Percentiles rank a stretch among this genome's conserved stretches.
phyloP scores from a whole-genome alignment of 1,140 invertebrate species.

The Brachionus manjavacas region DNA sequence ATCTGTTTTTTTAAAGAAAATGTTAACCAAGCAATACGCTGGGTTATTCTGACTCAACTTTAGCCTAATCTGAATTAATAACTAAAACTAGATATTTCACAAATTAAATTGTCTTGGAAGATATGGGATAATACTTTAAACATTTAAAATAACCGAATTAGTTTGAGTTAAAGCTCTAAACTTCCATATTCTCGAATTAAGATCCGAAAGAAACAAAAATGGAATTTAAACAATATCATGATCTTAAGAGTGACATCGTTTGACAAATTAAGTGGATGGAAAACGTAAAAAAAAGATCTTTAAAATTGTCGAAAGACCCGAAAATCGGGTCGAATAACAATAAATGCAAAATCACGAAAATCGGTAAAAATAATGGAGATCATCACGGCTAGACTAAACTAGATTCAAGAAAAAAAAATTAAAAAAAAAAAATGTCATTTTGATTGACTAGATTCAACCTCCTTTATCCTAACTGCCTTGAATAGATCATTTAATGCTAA shows the following conservation, averaged over 20 bases:
- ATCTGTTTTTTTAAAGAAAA: neutral
- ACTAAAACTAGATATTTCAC: neutral
- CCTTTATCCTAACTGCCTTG: slow-evolving; percentile 3
- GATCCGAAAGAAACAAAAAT: neutral
- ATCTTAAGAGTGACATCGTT: neutral
- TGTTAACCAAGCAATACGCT: neutral
- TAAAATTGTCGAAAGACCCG: neutral
- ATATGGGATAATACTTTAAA: slow-evolving; percentile 7
- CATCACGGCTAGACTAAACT: slow-evolving; percentile 1
- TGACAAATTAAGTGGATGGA: neutral
- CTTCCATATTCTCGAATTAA: neutral
- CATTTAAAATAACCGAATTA: neutral
- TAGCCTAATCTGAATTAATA: neutral
- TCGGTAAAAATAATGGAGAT: slow-evolving; percentile 10
- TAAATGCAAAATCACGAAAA: neutral
- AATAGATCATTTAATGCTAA: neutral
- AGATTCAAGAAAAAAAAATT: neutral
- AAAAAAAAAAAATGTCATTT: slow-evolving; percentile 29
- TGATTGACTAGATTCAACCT: slow-evolving; percentile 24
- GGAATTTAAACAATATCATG: neutral
- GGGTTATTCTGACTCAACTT: neutral
- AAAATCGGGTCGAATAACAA: neutral
- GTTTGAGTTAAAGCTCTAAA: slow-evolving; percentile 2
- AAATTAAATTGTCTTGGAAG: slow-evolving; percentile 6
- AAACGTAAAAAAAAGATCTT: neutral